Evolutionary conservation across 2,797 vertebrate genomes (phyloP).

Genomic region (Pseudochirops corinnae): DNA sequence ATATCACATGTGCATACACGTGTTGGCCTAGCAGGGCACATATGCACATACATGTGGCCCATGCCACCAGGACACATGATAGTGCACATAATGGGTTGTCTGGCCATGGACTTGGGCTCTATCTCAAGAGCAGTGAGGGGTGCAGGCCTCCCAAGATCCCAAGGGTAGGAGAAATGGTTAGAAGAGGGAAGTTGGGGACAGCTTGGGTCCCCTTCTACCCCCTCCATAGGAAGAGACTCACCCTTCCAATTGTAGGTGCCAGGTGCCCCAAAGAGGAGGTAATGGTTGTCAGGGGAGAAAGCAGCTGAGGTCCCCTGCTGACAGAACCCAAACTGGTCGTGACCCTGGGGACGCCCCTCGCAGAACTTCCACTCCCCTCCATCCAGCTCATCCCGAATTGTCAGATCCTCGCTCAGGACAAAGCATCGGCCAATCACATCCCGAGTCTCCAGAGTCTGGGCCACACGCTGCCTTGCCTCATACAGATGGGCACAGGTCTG

Average conservation of each 20-base stretch:
- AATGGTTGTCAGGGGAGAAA: constrained; percentile 95
- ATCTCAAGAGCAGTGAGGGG: background rate
- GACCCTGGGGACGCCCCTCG: constrained; percentile 93
- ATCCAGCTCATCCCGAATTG: constrained; percentile 91
- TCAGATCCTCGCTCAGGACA: constrained; percentile 94
- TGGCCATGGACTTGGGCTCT: background rate
- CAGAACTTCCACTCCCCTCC: constrained; percentile 98
- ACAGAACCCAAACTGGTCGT: constrained; percentile 96
- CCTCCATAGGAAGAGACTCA: constrained; percentile 77
- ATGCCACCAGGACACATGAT: background rate
- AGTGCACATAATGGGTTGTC: background rate
- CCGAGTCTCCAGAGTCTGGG: constrained; percentile 91
- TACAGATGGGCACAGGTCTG: constrained; percentile 96
- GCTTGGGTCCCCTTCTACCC: constrained; percentile 1
- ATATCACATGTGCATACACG: background rate
- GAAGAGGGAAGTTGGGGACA: background rate
- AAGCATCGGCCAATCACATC: constrained; percentile 96
- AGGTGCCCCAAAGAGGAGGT: constrained; percentile 94
- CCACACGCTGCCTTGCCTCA: constrained; percentile 92
- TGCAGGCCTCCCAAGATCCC: background rate
- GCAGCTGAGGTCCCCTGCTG: constrained; percentile 95
- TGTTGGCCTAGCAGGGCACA: background rate
- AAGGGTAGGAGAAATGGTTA: background rate
- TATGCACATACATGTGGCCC: constrained; percentile 1
- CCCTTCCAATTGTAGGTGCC: constrained; percentile 99